Conservation (phyloP, 1,140 invertebrate genomes). For the Carcinoscorpius rotundicauda region DNA sequence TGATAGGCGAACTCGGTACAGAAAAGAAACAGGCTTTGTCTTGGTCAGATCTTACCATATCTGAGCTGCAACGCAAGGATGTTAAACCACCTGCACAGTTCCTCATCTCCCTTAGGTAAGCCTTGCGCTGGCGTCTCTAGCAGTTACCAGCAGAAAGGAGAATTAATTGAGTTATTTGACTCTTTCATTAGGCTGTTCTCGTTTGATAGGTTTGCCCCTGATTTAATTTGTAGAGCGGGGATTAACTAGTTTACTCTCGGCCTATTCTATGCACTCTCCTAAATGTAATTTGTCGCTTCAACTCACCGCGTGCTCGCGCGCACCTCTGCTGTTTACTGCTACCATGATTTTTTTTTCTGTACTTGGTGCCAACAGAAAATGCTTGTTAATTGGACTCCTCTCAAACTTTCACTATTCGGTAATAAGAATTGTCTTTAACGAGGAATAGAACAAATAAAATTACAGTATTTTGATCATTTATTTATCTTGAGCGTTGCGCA, state of each 20-base stretch:
- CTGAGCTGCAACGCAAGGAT: conserved; percentile 6
- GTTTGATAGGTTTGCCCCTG: conserved; percentile 24
- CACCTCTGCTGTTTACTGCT: not conserved
- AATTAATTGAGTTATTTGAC: conserved; percentile 23
- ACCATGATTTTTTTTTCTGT: too few relatives aligned
- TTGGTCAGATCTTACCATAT: too few relatives aligned
- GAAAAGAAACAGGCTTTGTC: too few relatives aligned
- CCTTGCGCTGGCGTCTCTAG: not conserved
- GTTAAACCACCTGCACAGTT: conserved; percentile 19
- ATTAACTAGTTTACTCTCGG: conserved; percentile 20
- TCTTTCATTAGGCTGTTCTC: conserved; percentile 20
- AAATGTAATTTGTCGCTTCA: conserved; percentile 13
- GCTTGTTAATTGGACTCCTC: too few relatives aligned
- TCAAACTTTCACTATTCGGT: too few relatives aligned
- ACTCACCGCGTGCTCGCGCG: not conserved
- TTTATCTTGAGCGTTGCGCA: too few relatives aligned
- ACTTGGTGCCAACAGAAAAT: too few relatives aligned
- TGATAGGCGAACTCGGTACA: too few relatives aligned
- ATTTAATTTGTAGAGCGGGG: conserved; percentile 25
- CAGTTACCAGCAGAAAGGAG: conserved; percentile 1
- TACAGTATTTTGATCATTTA: too few relatives aligned
- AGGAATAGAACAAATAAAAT: too few relatives aligned
- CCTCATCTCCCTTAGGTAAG: conserved; percentile 18
- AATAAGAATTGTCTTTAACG: too few relatives aligned
- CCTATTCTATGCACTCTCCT: conserved; percentile 7